Evolutionary conservation across 2,797 vertebrate genomes (phyloP), one percentile per base, ranked within the genome.

Genomic region (Clamator glandarius): DNA sequence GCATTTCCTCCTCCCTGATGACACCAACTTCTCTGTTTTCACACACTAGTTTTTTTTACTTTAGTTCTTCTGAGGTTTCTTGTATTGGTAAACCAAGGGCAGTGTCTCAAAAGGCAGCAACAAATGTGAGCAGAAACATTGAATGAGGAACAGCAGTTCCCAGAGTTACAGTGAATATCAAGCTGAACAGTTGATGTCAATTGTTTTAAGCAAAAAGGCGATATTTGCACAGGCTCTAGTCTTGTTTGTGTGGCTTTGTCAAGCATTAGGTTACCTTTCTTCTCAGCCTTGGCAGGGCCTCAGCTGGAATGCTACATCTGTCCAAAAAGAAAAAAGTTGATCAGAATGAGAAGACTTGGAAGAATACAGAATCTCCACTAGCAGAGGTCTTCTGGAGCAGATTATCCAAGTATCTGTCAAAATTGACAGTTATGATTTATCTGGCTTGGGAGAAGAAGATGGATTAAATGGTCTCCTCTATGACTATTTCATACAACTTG

Each of bases 91-190:
- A 76, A 33, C 9, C 31, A 18, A 77, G 35, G 29, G 20, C 51
- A 72, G 16, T 21, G 10, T 89, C 75, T 83, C 75, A 90, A 35
- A 62, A 80, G 61, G 41, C 82, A 69, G 70, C 24, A 85, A 68
- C 15, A 73, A 24, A 28, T 3, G 2, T n/a, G 14, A 85, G 29
- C 69, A 84, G 81, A 88, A 51, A 50, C 50, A 79, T 24, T 61
- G 69, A 90, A 90, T 64, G 57, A 94, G 54, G 66, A 95, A 72
- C n/a, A 75, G 69, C 25, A 79, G 55, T 67, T 94, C 52, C 61
- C 5, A 11, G 68, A 83, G 41, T 74, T 76, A 67, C n/a, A 44
- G 31, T 41, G 63, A 87, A 29, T 59, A 83, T 54, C 41, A 46
- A 64, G 26, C 44, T 69, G 29, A 88, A 83, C 12, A 61, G 64